These are phyloP conservation scores for Meta bourneti DNA, from an alignment of 2,888 invertebrate genomes.

Conservation along the genomic window DNA sequence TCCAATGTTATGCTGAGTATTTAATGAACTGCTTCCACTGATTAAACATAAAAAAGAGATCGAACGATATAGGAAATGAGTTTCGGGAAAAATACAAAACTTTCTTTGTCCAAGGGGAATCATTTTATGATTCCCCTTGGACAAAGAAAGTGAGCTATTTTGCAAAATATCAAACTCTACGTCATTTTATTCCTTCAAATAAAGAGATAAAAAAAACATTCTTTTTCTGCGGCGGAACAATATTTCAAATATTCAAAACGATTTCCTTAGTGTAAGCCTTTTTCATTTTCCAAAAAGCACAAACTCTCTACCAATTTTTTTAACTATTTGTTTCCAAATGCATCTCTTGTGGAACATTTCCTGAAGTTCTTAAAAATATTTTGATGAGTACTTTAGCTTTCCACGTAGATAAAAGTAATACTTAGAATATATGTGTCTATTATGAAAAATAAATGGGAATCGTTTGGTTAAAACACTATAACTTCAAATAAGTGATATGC, in stretches of 20 bases:
- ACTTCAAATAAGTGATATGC: background rate
- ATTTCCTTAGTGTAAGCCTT: slow-evolving; percentile 4
- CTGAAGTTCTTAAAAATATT: background rate
- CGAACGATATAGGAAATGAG: background rate
- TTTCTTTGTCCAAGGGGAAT: background rate
- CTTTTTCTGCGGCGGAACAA: background rate
- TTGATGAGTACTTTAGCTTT: background rate
- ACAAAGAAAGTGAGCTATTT: slow-evolving; percentile 27
- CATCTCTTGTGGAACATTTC: background rate
- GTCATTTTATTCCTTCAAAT: slow-evolving; percentile 4
- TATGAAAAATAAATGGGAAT: background rate
- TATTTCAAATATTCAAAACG: slow-evolving; percentile 42
- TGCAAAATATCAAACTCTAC: slow-evolving; percentile 19
- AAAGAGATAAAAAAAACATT: slow-evolving; percentile 8
- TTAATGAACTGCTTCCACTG: background rate
- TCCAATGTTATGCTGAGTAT: background rate
- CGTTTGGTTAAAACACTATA: background rate
- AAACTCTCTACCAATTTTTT: background rate
- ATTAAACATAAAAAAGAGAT: background rate
- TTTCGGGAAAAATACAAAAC: background rate
- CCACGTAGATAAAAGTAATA: background rate
- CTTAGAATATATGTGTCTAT: background rate
- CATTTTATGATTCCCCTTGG: too few relatives aligned
- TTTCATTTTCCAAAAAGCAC: slow-evolving; percentile 3
- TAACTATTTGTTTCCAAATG: background rate